phyloP scores from a whole-genome alignment of 2,888 invertebrate species.

The Temnothorax rugatulus region DNA sequence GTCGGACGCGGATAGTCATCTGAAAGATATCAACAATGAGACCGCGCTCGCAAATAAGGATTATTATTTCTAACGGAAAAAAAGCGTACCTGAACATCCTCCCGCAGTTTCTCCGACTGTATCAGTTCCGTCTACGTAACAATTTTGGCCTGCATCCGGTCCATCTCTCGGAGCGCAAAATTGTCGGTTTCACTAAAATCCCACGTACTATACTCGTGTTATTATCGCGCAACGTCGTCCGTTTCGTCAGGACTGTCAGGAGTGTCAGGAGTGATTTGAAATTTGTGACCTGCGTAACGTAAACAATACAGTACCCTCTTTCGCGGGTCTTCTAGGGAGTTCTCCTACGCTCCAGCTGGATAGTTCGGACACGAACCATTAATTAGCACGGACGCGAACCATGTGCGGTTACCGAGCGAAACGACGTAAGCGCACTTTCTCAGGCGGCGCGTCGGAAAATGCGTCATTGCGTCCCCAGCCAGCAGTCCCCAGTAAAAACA shows the following conservation, averaged over 20 bases:
- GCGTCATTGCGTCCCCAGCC: too few relatives aligned
- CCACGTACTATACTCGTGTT: neutral
- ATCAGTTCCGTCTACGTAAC: constrained; percentile 70
- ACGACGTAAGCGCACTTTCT: too few relatives aligned
- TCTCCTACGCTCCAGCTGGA: too few relatives aligned
- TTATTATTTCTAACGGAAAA: neutral
- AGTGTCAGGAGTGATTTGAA: constrained; percentile 5
- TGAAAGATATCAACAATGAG: constrained; percentile 61
- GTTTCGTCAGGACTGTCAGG: too few relatives aligned
- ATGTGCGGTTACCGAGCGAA: too few relatives aligned
- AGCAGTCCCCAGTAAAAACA: too few relatives aligned
- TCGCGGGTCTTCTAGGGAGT: neutral
- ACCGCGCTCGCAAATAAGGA: neutral
- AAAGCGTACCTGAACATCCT: constrained; percentile 65
- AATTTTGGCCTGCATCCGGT: constrained; percentile 56
- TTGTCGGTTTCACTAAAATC: neutral
- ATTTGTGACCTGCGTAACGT: neutral
- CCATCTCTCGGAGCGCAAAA: constrained; percentile 42
- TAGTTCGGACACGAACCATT: too few relatives aligned
- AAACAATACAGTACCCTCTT: neutral
- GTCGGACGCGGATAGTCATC: constrained; percentile 47
- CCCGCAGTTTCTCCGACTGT: constrained; percentile 56
- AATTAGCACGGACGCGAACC: too few relatives aligned
- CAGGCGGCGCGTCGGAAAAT: too few relatives aligned
- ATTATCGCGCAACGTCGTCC: neutral